These are phyloP conservation scores for Plutella xylostella DNA, from an alignment of 2,888 invertebrate genomes.

Conservation along the genomic window DNA sequence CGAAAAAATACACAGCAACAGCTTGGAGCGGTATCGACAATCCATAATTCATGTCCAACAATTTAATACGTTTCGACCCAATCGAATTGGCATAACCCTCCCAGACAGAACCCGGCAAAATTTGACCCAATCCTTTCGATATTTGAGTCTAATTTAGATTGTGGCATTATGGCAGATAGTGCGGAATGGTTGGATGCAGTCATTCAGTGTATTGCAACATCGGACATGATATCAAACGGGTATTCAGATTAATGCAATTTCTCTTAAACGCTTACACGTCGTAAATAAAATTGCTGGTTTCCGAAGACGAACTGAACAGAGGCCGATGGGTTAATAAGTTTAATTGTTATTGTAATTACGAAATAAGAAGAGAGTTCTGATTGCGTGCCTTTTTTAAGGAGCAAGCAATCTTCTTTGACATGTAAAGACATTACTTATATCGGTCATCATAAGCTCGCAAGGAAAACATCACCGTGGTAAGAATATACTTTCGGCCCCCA, in stretches of 20 bases:
- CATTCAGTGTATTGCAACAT: conserved; percentile 64
- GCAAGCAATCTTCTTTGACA: not conserved
- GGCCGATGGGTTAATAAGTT: conserved; percentile 47
- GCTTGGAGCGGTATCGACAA: conserved; percentile 70
- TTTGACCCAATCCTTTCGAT: conserved; percentile 31
- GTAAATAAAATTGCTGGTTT: conserved; percentile 67
- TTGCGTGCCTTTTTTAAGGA: conserved; percentile 23
- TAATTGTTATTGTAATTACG: conserved; percentile 47
- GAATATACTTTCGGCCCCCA: too few species aligned
- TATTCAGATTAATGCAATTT: conserved; percentile 70
- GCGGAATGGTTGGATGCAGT: conserved; percentile 23
- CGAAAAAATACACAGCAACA: conserved; percentile 65
- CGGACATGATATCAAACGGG: conserved; percentile 66
- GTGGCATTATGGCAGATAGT: conserved; percentile 25
- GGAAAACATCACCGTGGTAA: too few species aligned
- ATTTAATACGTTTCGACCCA: conserved; percentile 58
- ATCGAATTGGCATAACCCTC: conserved; percentile 32
- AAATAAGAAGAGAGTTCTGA: conserved; percentile 26
- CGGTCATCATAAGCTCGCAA: too few species aligned
- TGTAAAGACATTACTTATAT: too few species aligned
- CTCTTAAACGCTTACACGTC: conserved; percentile 70
- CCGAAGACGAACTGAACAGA: conserved; percentile 35
- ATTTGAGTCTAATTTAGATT: conserved; percentile 29
- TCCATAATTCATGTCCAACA: conserved; percentile 70
- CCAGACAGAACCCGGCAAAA: conserved; percentile 29